Conservation (phyloP, 2,888 invertebrate genomes). For the Drosophila merina region DNA sequence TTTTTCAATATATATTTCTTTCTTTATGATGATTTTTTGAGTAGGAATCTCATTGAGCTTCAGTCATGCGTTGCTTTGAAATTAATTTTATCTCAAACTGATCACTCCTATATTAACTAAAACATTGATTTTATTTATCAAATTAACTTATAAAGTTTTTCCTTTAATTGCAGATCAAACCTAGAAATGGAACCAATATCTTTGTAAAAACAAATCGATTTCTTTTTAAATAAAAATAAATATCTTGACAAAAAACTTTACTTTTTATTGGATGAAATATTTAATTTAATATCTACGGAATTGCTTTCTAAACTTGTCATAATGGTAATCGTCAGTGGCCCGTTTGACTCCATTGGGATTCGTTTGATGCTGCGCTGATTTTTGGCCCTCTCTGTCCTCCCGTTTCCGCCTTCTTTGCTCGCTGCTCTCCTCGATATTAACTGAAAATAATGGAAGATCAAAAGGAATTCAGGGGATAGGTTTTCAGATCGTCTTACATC, state of each 20-base stretch:
- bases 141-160: conserved; percentile 12
- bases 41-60: conserved; percentile 81
- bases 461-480: not conserved
- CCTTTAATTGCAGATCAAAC: conserved; percentile 8
- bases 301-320: conserved; percentile 98
- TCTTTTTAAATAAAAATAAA: not conserved
- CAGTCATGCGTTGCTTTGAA: conserved; percentile 74
- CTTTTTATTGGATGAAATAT: not conserved
- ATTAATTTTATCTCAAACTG: conserved; percentile 62
- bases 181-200: not conserved
- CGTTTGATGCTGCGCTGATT: conserved; percentile 84
- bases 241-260: not conserved
- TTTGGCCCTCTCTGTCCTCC: conserved; percentile 80
- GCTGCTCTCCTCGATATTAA: conserved; percentile 92
- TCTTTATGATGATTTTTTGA: conserved; percentile 57
- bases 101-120: conserved; percentile 6
- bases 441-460: conserved; percentile 83
- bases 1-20: too few relatives aligned
- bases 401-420: conserved; percentile 84
- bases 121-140: not conserved
- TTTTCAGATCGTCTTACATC: conserved; percentile 87
- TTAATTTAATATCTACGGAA: conserved; percentile 92
- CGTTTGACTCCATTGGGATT: conserved; percentile 90
- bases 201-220: not conserved
- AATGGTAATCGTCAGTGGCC: conserved; percentile 98